Base-by-base conservation (phyloP, 2,797 vertebrate species). In the Bucorvus abyssinicus region DNA sequence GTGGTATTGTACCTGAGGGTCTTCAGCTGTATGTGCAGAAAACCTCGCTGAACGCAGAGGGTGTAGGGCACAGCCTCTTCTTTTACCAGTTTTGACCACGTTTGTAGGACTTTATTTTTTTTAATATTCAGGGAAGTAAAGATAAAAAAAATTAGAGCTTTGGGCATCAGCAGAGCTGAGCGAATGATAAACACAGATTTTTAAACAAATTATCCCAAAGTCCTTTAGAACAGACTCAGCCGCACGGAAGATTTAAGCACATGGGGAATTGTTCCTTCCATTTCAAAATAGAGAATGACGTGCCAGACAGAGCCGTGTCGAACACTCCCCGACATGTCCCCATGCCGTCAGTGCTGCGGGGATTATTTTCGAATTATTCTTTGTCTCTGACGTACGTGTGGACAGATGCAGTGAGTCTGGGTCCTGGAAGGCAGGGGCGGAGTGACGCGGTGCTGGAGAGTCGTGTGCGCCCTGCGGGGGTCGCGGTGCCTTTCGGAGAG, bases 21-120 rank as follows among this genome's bases (percentile, higher is more conserved):
- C 68, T 75, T 34, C 6, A 50, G 36, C 30, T 59, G 36, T 6
- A 2, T 23, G 38, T 40, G 52, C 57, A 52, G 56, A 27, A 50
- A 22, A 29, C 16, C 29, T 65, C 2, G 0, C 22, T 50, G 53
- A 29, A 7, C 0, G 0, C 30, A 19, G 42, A 44, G 44, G 27
- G 8, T 8, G 2, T 20, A 17, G 61, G 52, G 67, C 56, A 6
- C 1, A 0, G 21, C 1, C 1, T 27, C 56, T 42, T 22, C 49
- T 40, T 49, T n/a, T 20, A 6, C 2, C 10, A 19, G 1, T 40
- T 63, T 18, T 75, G 17, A 8, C 67, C 30, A 2, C 4, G 1
- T 45, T 61, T 27, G 10, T 56, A 10, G 16, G 45, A 30, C 36
- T 61, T 12, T 9, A 3, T 42, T 7, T 12, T 21, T 14, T 7